A percentile compares a stretch with the other conserved stretches of the same genome.
Evolutionary conservation across 1,140 invertebrate genomes (phyloP).

Genomic region (Hesperophylax magnus): DNA sequence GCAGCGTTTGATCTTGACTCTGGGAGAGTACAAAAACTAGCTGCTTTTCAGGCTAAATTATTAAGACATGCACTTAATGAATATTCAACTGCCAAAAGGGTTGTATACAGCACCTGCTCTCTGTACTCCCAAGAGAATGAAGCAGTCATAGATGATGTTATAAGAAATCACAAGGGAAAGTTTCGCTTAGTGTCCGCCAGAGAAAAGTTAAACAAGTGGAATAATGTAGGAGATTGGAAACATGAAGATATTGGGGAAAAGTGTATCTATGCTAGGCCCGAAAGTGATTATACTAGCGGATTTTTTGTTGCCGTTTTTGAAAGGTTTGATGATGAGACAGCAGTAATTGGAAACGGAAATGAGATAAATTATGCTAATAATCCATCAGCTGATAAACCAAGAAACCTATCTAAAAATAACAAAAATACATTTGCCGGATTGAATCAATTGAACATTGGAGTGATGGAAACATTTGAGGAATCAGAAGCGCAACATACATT

Average conservation of each 20-base stretch:
- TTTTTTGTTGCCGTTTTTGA: slow-evolving; percentile 96
- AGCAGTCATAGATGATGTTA: slow-evolving; percentile 81
- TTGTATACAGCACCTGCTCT: slow-evolving; percentile 97
- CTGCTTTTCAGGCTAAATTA: slow-evolving; percentile 88
- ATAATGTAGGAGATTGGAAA: slow-evolving; percentile 76
- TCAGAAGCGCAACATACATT: too few species aligned
- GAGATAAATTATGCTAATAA: too few species aligned
- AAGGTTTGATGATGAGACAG: slow-evolving; percentile 61
- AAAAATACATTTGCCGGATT: neutral
- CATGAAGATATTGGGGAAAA: slow-evolving; percentile 76
- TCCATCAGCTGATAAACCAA: too few species aligned
- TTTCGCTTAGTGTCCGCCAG: slow-evolving; percentile 76
- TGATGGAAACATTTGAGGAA: neutral
- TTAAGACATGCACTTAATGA: slow-evolving; percentile 86
- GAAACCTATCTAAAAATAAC: neutral
- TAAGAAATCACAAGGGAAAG: slow-evolving; percentile 70
- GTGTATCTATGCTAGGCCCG: slow-evolving; percentile 84
- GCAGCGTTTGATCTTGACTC: slow-evolving; percentile 59
- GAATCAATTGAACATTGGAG: neutral
- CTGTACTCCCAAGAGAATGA: slow-evolving; percentile 94
- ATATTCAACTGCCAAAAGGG: slow-evolving; percentile 86
- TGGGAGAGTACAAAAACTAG: slow-evolving; percentile 77
- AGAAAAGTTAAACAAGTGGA: slow-evolving; percentile 76
- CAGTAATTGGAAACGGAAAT: neutral
- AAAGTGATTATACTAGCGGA: slow-evolving; percentile 88